Evolutionary conservation across 2,888 invertebrate species (phyloP), one percentile per base, ranked within the genome.

Genomic region (Eumerus sabulonum): DNA sequence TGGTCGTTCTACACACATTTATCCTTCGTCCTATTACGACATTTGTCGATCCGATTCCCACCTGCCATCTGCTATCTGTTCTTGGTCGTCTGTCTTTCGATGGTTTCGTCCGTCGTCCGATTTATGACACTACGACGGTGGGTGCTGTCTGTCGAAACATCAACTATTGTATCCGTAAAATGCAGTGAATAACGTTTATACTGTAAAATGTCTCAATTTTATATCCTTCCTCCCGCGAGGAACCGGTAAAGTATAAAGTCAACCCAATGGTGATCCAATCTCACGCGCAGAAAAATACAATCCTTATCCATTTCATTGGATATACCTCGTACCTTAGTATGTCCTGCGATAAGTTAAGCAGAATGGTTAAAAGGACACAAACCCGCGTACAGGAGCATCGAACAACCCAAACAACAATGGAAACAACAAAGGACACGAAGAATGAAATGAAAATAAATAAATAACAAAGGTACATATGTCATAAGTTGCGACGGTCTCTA

Each of bases 401-500:
- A 9, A 4, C 18, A 53, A 44, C 17, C 1, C 2, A 40, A 7
- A 50, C 36, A 54, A 64, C 35, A 51, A 45, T 42, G 38, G 27
- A 51, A 42, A 70, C 66, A 44, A 54, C 63, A 54, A 68, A 40
- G 40, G 40, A 66, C 27, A 27, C 64, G 13, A 68, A 45, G 62
- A 77, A 73, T 77, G 63, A 77, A 77, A 79, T 64, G 79, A 74
- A 79, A 79, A 79, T 74, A 79, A 74, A 79, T 79, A 79, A 79
- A 74, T 79, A 79, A 79, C 77, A 67, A 68, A 59, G 77, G 77
- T 63, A 63, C 56, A 64, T 48, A 53, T 18, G 14, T 53, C 79
- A 70, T 79, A 79, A 74, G 74, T 74, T 79, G 68, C 64, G 73
- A 74, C 42, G 59, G 54, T 70, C 68, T 68, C 50, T 64, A 79